These are phyloP conservation scores for Tinea pellionella DNA, from an alignment of 2,888 invertebrate species.

Conservation along the genomic window DNA sequence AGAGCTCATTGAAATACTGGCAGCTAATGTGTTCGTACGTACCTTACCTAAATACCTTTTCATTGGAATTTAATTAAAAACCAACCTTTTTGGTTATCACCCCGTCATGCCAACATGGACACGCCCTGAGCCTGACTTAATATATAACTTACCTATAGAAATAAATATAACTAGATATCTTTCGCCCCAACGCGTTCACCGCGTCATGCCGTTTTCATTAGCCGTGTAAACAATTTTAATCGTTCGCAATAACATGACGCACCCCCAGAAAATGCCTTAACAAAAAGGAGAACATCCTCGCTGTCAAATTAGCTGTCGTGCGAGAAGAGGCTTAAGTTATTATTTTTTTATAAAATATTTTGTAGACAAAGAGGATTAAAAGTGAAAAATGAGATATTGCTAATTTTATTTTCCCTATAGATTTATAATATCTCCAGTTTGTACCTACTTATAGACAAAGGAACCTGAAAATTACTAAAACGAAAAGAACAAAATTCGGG, in stretches of 20 bases:
- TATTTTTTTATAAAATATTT: constrained; percentile 8
- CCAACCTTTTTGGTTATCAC: constrained; percentile 12
- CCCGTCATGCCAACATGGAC: constrained; percentile 7
- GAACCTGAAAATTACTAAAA: too few relatives aligned
- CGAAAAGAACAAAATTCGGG: too few relatives aligned
- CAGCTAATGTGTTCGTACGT: background rate
- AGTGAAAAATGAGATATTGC: background rate
- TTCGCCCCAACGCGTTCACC: constrained; percentile 23
- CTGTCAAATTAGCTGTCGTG: constrained; percentile 12
- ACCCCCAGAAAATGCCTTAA: constrained; percentile 25
- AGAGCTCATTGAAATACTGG: constrained; percentile 2
- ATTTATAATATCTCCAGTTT: too few relatives aligned
- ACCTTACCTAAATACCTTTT: constrained; percentile 10
- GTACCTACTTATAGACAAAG: too few relatives aligned
- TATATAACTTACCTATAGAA: background rate
- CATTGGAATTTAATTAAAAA: constrained; percentile 13
- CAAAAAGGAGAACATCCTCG: constrained; percentile 1
- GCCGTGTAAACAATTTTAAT: constrained; percentile 57
- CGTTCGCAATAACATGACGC: constrained; percentile 35
- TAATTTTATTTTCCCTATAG: background rate
- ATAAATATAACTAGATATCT: background rate
- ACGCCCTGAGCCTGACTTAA: background rate
- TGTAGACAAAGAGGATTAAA: constrained; percentile 6
- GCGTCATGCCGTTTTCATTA: constrained; percentile 53
- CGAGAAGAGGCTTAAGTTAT: background rate